These are phyloP conservation scores for Atta texana DNA, from an alignment of 1,140 invertebrate genomes.

Conservation along the genomic window DNA sequence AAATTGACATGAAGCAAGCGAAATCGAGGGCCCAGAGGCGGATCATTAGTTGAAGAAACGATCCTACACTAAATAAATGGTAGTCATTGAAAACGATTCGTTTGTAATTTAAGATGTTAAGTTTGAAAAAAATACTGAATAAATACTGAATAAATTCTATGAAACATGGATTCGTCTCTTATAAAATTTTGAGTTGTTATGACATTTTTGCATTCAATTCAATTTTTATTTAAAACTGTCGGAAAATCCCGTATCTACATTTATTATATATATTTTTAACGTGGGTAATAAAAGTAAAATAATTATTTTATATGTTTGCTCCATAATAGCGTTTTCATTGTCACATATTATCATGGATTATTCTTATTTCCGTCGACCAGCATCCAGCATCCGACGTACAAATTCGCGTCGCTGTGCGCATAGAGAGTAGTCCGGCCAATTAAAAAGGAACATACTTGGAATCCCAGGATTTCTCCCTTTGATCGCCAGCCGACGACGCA, in stretches of 20 bases:
- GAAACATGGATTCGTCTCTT: not conserved
- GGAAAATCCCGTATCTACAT: not conserved
- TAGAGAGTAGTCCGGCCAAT: slow-evolving; percentile 32
- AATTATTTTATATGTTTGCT: not conserved
- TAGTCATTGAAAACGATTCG: not conserved
- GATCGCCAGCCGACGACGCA: slow-evolving; percentile 58
- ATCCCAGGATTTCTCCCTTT: slow-evolving; percentile 54
- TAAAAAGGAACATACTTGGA: slow-evolving; percentile 42
- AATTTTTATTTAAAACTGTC: not conserved
- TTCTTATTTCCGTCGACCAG: not conserved
- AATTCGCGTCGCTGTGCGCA: slow-evolving; percentile 34
- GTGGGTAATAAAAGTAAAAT: not conserved
- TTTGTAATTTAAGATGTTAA: not conserved
- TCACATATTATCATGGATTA: slow-evolving; percentile 27
- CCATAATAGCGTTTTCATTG: not conserved
- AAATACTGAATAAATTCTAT: not conserved
- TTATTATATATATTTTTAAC: not conserved
- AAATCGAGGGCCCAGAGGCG: not conserved
- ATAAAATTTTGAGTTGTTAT: not conserved
- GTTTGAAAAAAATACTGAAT: not conserved
- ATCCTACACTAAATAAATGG: not conserved
- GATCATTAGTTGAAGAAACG: slow-evolving; percentile 2
- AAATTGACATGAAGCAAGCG: slow-evolving; percentile 2
- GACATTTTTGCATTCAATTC: not conserved
- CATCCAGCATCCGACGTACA: slow-evolving; percentile 6